phyloP scores from a whole-genome alignment of 2,113 vertebrate genomes.

The Coryphaenoides rupestris region DNA sequence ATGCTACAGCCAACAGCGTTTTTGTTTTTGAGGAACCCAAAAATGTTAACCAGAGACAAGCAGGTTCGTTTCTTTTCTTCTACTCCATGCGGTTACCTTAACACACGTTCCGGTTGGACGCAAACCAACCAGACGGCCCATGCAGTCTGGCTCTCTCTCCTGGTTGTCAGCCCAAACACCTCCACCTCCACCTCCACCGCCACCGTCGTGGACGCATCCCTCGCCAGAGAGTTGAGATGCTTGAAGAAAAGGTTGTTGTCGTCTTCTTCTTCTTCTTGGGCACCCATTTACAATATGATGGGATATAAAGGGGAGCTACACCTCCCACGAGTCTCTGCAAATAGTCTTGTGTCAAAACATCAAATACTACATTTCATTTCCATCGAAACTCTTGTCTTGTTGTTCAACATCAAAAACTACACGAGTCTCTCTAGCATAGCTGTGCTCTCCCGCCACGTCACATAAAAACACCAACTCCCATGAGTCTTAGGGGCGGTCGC shows the following conservation, averaged over 20 bases:
- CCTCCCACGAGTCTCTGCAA: conserved; percentile 32
- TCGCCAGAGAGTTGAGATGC: conserved; percentile 31
- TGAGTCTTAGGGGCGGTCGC: conserved; percentile 74
- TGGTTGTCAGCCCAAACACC: background rate
- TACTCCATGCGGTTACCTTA: too few relatives aligned
- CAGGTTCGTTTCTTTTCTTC: too few relatives aligned
- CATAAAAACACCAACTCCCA: conserved; percentile 38
- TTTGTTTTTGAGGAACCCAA: too few relatives aligned
- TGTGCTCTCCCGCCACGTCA: background rate
- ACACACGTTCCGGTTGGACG: too few relatives aligned
- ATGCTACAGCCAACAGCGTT: conserved; percentile 5
- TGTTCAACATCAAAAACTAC: background rate
- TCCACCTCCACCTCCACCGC: background rate
- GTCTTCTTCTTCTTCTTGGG: conserved; percentile 15
- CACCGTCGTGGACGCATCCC: conserved; percentile 43
- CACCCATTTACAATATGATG: conserved; percentile 27
- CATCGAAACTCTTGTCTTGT: background rate
- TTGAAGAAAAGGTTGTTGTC: conserved; percentile 20
- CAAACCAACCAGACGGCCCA: too few relatives aligned
- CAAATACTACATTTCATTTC: background rate
- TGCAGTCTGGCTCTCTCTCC: conserved; percentile 13
- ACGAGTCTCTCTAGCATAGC: too few relatives aligned
- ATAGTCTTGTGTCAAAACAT: conserved; percentile 1
- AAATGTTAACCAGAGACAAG: too few relatives aligned
- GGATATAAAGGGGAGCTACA: conserved; percentile 17